phyloP scores from a whole-genome alignment of 2,113 vertebrate species.

The Cebus imitator region DNA sequence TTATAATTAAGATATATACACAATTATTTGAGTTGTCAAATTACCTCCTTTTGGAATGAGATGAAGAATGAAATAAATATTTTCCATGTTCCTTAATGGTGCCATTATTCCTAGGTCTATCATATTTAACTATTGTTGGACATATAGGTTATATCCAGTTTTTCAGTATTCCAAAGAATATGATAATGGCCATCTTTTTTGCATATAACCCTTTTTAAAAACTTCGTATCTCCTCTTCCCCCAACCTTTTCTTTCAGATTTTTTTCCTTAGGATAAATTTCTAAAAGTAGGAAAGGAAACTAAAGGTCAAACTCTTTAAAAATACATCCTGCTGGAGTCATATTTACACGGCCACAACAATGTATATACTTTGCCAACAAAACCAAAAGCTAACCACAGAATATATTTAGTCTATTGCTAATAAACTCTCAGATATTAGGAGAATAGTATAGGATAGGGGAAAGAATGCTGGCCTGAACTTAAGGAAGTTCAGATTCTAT shows the following conservation, averaged over 20 bases:
- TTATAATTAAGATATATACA: slow-evolving; percentile 19
- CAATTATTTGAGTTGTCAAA: not conserved
- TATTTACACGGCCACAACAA: not conserved
- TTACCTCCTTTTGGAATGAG: not conserved
- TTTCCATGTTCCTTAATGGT: not conserved
- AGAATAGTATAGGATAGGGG: not conserved
- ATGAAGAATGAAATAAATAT: slow-evolving; percentile 20
- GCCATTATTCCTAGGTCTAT: not conserved
- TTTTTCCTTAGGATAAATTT: slow-evolving; percentile 24
- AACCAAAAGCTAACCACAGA: not conserved
- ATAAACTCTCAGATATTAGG: not conserved
- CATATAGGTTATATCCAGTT: not conserved
- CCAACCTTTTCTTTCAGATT: not conserved
- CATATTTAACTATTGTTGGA: not conserved
- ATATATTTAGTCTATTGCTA: not conserved
- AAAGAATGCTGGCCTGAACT: not conserved
- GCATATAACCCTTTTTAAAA: rapidly evolving
- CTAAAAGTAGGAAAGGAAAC: not conserved
- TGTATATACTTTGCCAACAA: not conserved
- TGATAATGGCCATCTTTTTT: not conserved
- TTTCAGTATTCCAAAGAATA: slow-evolving; percentile 8
- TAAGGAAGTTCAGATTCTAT: not conserved
- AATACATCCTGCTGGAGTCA: not conserved
- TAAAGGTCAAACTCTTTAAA: slow-evolving; percentile 14
- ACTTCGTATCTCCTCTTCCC: no score